Conservation (phyloP, 2,797 vertebrate species). For the Passerculus sandwichensis region DNA sequence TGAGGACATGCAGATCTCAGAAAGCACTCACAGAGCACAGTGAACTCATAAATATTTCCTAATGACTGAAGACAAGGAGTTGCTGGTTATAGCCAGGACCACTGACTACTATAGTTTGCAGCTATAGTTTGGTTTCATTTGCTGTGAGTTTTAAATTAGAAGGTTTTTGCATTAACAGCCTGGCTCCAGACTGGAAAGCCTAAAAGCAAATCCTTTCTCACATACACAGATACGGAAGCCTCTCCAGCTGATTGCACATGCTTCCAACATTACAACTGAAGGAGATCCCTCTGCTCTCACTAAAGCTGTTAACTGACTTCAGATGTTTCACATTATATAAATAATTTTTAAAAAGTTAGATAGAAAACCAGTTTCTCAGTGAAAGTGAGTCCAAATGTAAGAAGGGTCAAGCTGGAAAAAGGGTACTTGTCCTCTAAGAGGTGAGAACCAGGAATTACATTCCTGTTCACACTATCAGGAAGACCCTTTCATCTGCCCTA, state of each 20-base stretch:
- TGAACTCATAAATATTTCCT: constrained; percentile 56
- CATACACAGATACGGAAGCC: background rate
- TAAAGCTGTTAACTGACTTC: background rate
- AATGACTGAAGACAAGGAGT: constrained; percentile 22
- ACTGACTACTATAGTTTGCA: background rate
- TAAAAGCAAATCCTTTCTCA: background rate
- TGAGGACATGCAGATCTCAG: constrained; percentile 35
- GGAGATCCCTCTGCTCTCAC: background rate
- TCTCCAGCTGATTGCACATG: background rate
- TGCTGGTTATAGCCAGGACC: constrained; percentile 7
- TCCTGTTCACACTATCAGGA: background rate
- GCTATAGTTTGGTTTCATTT: background rate
- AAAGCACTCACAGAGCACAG: constrained; percentile 22
- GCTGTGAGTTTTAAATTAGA: background rate
- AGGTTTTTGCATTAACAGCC: background rate
- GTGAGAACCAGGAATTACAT: background rate
- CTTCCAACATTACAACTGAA: background rate
- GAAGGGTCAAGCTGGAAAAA: background rate
- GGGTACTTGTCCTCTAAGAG: background rate
- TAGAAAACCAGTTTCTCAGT: background rate
- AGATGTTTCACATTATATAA: background rate
- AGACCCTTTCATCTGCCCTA: background rate
- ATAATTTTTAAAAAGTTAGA: background rate
- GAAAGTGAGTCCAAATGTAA: background rate
- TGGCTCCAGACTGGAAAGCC: background rate